phyloP scores from a whole-genome alignment of 2,888 invertebrate species.

The Ischnura elegans region DNA sequence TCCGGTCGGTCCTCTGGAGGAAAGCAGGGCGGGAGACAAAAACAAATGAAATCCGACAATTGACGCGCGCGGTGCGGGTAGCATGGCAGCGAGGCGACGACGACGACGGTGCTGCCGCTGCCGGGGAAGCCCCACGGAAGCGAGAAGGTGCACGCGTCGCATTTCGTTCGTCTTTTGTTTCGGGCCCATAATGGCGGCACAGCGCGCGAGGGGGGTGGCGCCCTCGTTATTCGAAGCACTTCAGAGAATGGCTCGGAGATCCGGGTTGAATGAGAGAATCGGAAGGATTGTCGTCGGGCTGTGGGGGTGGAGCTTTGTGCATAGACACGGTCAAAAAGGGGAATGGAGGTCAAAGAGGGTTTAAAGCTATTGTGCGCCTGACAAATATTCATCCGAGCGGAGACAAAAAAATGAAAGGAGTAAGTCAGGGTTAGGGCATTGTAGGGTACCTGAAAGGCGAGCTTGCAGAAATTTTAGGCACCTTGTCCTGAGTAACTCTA shows the following conservation, averaged over 20 bases:
- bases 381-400: not conserved
- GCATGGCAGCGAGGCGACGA: not conserved
- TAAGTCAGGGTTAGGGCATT: not conserved
- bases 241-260: not conserved
- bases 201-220: not conserved
- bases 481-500: not conserved
- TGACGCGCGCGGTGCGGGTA: not conserved
- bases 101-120: not conserved
- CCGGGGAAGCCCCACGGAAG: slow-evolving; percentile 8
- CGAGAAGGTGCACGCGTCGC: slow-evolving; percentile 29
- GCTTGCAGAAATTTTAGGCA: not conserved
- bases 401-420: not conserved
- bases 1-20: not conserved
- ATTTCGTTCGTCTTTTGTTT: slow-evolving; percentile 23
- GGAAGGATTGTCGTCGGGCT: not conserved
- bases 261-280: not conserved
- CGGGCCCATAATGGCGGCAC: not conserved
- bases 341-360: not conserved
- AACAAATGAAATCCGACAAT: not conserved
- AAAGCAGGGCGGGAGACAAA: not conserved
- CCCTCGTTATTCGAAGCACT: slow-evolving; percentile 24
- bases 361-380: not conserved
- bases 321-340: not conserved
- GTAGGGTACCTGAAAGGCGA: not conserved
- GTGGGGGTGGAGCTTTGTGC: not conserved